Conservation (phyloP, 2,113 vertebrate species). For the Suncus etruscus region DNA sequence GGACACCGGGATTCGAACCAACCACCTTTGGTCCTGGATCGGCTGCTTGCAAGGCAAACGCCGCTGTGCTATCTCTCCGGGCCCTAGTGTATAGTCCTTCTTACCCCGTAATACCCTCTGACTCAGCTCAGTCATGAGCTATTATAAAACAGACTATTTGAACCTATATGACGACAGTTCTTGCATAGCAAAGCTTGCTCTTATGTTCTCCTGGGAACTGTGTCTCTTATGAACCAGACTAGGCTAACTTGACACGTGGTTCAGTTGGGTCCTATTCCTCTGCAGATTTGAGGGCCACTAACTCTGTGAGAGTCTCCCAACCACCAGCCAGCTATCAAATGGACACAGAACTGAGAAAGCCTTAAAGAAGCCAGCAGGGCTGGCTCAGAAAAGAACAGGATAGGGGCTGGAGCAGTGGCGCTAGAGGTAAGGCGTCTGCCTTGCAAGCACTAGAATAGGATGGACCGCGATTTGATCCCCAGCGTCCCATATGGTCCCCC, state of each 20-base stretch:
- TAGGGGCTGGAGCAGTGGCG: too few species aligned
- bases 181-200: not conserved
- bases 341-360: not conserved
- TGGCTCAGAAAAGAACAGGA: too few species aligned
- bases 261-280: not conserved
- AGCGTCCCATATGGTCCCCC: too few species aligned
- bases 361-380: not conserved
- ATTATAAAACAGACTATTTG: not conserved
- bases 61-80: too few species aligned
- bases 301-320: not conserved
- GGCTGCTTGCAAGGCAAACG: too few species aligned
- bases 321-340: not conserved
- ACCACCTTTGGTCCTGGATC: too few species aligned
- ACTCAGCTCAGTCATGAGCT: constrained; percentile 25
- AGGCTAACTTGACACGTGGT: not conserved
- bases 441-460: too few species aligned
- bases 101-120: not conserved
- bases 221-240: not conserved
- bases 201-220: not conserved
- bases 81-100: not conserved
- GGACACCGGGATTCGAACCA: too few species aligned
- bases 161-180: not conserved
- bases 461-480: too few species aligned
- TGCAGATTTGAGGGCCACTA: not conserved
- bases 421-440: too few species aligned